Percentiles rank a stretch among this genome's conserved stretches.
Evolutionary conservation across 2,113 vertebrate genomes (phyloP).

Genomic region (Trematomus loennbergii): DNA sequence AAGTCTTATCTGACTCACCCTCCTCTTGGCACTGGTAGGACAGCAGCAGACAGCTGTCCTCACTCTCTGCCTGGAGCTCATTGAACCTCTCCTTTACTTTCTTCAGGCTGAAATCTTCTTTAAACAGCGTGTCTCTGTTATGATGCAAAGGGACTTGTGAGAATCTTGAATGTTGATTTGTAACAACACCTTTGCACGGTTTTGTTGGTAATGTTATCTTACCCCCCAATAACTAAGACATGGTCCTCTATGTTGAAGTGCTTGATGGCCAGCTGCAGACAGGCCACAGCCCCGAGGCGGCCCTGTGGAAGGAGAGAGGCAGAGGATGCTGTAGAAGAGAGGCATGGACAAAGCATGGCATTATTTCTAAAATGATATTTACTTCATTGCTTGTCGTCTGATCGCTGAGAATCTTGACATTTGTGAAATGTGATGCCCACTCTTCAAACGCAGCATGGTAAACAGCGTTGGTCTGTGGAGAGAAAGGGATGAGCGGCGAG

Average conservation of each 20-base stretch:
- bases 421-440: slow-evolving; percentile 81
- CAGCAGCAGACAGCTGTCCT: slow-evolving; percentile 79
- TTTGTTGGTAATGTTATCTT: not conserved
- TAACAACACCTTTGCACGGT: not conserved
- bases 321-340: not conserved
- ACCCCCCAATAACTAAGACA: slow-evolving; percentile 86
- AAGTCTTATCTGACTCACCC: slow-evolving; percentile 67
- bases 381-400: slow-evolving; percentile 84
- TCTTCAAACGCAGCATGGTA: slow-evolving; percentile 80
- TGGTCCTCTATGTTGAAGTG: slow-evolving; percentile 83
- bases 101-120: slow-evolving; percentile 86
- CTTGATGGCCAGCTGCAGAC: slow-evolving; percentile 82
- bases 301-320: slow-evolving; percentile 59
- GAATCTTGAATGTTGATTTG: not conserved
- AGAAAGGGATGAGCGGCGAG: not conserved
- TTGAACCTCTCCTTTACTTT: slow-evolving; percentile 71
- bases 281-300: slow-evolving; percentile 85
- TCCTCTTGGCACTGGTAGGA: slow-evolving; percentile 85
- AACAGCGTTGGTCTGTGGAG: slow-evolving; percentile 82
- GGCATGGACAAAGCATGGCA: not conserved
- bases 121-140: slow-evolving; percentile 86
- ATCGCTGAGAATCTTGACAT: slow-evolving; percentile 82
- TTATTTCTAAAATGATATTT: not conserved
- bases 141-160: not conserved
- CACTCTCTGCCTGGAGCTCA: slow-evolving; percentile 61